These are phyloP conservation scores for Drosophila orosa DNA, from an alignment of 1,140 invertebrate species.

Conservation along the genomic window DNA sequence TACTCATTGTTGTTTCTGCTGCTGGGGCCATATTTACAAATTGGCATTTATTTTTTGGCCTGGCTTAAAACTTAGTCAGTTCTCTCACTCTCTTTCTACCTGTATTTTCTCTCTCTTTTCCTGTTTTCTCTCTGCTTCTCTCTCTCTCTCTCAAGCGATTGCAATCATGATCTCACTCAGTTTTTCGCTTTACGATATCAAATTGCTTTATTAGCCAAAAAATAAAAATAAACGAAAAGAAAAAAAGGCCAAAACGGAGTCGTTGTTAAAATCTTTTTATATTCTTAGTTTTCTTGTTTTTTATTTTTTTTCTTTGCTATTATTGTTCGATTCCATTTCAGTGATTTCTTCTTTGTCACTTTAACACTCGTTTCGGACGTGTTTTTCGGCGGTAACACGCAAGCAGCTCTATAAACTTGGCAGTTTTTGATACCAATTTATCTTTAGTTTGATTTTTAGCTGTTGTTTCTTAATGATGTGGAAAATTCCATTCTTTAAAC, in stretches of 20 bases:
- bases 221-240: slow-evolving; percentile 4
- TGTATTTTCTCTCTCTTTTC: slow-evolving; percentile 2
- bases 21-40: slow-evolving; percentile 57
- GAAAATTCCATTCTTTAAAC: slow-evolving; percentile 19
- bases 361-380: slow-evolving; percentile 64
- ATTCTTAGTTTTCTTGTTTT: slow-evolving; percentile 33
- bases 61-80: slow-evolving; percentile 40
- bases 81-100: slow-evolving; percentile 24
- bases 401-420: slow-evolving; percentile 51
- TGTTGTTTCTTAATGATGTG: not conserved
- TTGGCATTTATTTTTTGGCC: slow-evolving; percentile 51
- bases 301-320: slow-evolving; percentile 19
- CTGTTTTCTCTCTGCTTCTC: slow-evolving; percentile 22
- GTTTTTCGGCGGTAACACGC: slow-evolving; percentile 60
- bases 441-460: slow-evolving; percentile 25
- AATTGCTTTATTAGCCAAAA: slow-evolving; percentile 80
- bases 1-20: slow-evolving; percentile 39
- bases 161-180: slow-evolving; percentile 67
- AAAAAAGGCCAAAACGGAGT: slow-evolving; percentile 46
- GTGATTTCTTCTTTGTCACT: slow-evolving; percentile 52
- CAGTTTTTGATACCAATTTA: slow-evolving; percentile 47
- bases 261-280: slow-evolving; percentile 61
- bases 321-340: slow-evolving; percentile 52
- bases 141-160: slow-evolving; percentile 10
- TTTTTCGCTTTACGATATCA: slow-evolving; percentile 71